phyloP scores from a whole-genome alignment of 2,888 invertebrate species.

The Frankliniella intonsa region DNA sequence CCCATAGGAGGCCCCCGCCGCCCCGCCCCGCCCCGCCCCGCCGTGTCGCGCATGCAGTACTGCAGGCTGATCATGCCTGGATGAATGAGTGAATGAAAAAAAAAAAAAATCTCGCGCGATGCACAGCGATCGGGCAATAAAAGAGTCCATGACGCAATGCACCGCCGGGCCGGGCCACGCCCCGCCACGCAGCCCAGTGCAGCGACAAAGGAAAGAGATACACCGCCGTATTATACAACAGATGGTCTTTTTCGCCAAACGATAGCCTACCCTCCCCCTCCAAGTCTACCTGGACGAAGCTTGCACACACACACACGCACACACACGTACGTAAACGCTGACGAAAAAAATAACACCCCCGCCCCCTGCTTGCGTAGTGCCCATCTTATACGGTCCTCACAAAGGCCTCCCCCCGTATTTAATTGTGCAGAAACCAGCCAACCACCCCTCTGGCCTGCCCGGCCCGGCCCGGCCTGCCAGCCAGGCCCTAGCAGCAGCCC shows the following conservation, averaged over 20 bases:
- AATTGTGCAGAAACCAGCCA: constrained; percentile 15
- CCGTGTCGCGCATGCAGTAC: too few species aligned
- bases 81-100: too few species aligned
- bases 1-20: too few species aligned
- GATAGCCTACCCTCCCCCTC: background rate
- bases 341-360: constrained; percentile 21
- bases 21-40: too few species aligned
- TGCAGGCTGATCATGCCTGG: too few species aligned
- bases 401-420: constrained; percentile 9
- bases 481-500: background rate
- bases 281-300: background rate
- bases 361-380: background rate
- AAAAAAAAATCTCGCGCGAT: too few species aligned
- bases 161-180: too few species aligned
- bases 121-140: too few species aligned
- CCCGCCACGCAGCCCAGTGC: too few species aligned
- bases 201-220: background rate
- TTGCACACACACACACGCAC: background rate
- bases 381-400: background rate
- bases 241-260: constrained; percentile 18
- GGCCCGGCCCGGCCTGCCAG: background rate
- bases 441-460: background rate
- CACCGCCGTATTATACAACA: constrained; percentile 1
- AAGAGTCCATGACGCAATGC: too few species aligned
- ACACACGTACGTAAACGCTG: too few species aligned